These are phyloP conservation scores for Xestia rhomboidea DNA, from an alignment of 2,888 invertebrate genomes.

Conservation along the genomic window DNA sequence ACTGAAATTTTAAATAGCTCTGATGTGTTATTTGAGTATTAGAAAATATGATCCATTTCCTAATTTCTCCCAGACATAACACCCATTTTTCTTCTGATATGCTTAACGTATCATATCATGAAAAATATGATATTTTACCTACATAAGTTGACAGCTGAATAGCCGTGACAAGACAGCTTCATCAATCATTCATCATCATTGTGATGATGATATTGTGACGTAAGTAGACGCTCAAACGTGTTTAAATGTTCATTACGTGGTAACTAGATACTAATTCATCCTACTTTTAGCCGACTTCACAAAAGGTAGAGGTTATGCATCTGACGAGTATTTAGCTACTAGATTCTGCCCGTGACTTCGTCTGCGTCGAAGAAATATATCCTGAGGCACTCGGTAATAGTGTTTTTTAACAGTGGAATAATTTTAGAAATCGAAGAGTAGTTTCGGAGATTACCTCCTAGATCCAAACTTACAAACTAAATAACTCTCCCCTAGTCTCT, in stretches of 20 bases:
- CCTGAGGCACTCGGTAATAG: not conserved
- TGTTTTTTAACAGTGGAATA: not conserved
- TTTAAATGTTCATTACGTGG: not conserved
- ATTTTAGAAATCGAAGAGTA: not conserved
- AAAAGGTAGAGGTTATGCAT: not conserved
- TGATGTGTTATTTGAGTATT: not conserved
- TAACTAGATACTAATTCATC: not conserved
- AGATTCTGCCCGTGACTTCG: not conserved
- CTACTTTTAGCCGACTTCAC: not conserved
- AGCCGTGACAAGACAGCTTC: not conserved
- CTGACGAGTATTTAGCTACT: not conserved
- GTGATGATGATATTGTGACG: not conserved
- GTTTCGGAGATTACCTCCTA: not conserved
- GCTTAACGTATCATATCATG: not conserved
- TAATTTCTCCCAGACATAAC: not conserved
- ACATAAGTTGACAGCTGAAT: not conserved
- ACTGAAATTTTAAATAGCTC: slow-evolving; percentile 21
- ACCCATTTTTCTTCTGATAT: not conserved
- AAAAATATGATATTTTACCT: not conserved
- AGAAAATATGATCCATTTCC: not conserved
- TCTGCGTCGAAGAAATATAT: not conserved
- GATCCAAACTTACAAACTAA: not conserved
- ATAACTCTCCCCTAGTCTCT: too few relatives aligned
- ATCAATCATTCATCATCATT: slow-evolving; percentile 8
- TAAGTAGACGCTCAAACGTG: not conserved